phyloP scores from a whole-genome alignment of 2,797 vertebrate species.

The Lycodopsis pacificus region DNA sequence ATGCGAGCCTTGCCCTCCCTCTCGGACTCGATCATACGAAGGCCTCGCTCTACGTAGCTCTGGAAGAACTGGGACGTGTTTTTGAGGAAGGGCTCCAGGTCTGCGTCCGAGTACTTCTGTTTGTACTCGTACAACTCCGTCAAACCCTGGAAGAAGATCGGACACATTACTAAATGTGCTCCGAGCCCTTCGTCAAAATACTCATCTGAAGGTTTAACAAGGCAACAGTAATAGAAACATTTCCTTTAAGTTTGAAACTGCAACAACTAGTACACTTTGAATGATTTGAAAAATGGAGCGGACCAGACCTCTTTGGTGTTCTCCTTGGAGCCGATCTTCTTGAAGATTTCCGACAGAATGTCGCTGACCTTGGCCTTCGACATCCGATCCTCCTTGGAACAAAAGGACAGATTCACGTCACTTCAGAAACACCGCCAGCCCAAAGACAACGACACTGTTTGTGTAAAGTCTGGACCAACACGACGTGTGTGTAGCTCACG shows the following conservation, averaged over 20 bases:
- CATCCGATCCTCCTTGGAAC: conserved; percentile 92
- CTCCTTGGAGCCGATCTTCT: conserved; percentile 99
- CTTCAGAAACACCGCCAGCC: not conserved
- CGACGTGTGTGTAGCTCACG: conserved; percentile 18
- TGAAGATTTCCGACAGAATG: conserved; percentile 98
- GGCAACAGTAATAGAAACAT: not conserved
- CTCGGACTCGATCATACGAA: conserved; percentile 95
- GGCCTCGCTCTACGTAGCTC: conserved; percentile 98
- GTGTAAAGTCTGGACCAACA: not conserved
- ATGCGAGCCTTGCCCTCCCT: conserved; percentile 92
- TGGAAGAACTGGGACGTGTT: conserved; percentile 99
- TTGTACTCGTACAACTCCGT: conserved; percentile 98
- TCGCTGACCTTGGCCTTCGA: conserved; percentile 97
- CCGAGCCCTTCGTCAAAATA: not conserved
- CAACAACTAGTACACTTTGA: not conserved
- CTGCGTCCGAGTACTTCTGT: conserved; percentile 96
- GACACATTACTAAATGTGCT: not conserved
- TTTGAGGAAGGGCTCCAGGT: conserved; percentile 96
- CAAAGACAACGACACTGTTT: not conserved
- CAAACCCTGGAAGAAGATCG: conserved; percentile 84
- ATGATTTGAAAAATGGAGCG: not conserved
- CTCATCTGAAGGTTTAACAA: not conserved
- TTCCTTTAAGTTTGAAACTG: not conserved
- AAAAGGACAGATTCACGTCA: not conserved
- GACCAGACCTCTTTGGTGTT: conserved; percentile 95